These are phyloP conservation scores for Pica pica DNA, from an alignment of 2,113 vertebrate species.

Conservation along the genomic window DNA sequence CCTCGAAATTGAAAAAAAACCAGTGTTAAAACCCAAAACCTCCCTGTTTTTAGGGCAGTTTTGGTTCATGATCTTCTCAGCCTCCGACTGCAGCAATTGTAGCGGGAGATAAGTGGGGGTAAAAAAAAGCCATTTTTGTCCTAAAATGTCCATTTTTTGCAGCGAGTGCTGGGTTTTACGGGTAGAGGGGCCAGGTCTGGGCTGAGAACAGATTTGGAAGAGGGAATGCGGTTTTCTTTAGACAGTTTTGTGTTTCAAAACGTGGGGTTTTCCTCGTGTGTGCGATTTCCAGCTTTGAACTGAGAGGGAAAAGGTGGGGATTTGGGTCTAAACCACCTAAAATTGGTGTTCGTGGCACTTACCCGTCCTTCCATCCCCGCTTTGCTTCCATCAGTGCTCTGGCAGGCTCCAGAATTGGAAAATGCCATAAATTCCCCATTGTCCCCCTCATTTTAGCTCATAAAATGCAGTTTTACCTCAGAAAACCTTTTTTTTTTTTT, in stretches of 20 bases:
- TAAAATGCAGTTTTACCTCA: neutral
- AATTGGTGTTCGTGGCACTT: neutral
- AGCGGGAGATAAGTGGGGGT: no score
- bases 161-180: accelerated
- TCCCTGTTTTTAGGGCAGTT: neutral
- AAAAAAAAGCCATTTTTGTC: neutral
- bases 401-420: neutral
- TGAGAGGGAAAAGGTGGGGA: no score
- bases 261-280: neutral
- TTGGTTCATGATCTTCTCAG: neutral
- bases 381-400: neutral
- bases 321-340: neutral
- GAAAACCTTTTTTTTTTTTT: neutral
- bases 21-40: neutral
- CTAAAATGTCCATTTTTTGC: neutral
- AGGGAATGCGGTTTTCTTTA: neutral
- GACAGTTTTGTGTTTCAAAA: neutral
- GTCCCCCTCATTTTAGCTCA: neutral
- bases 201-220: neutral
- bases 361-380: no score
- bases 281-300: neutral
- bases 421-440: no score
- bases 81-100: no score
- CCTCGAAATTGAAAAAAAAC: neutral
- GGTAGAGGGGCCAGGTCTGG: neutral